phyloP scores from a whole-genome alignment of 2,888 invertebrate genomes.

The Griposia aprilina region DNA sequence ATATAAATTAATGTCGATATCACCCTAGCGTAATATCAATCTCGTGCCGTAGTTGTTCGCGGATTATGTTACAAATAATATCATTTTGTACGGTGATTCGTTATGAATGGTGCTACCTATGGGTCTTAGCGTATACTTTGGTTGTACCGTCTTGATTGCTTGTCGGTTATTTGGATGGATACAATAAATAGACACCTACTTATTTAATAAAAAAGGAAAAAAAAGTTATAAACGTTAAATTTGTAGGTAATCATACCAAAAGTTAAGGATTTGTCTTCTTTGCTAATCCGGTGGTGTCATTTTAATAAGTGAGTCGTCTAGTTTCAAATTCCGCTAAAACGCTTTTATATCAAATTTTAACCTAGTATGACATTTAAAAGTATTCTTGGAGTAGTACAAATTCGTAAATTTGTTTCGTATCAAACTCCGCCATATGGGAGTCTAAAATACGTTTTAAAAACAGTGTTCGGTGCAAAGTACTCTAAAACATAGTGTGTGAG shows the following conservation, averaged over 20 bases:
- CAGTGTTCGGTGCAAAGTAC: too few species aligned
- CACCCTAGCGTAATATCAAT: slow-evolving; percentile 90
- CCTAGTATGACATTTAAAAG: too few species aligned
- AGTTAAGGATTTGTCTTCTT: not conserved
- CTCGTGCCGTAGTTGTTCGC: slow-evolving; percentile 88
- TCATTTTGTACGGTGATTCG: slow-evolving; percentile 91
- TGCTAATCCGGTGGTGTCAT: not conserved
- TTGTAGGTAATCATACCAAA: not conserved
- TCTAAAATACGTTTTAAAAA: too few species aligned
- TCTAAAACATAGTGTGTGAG: too few species aligned
- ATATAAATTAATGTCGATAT: slow-evolving; percentile 90
- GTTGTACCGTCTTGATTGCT: slow-evolving; percentile 73
- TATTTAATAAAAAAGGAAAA: not conserved
- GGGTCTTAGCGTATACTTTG: slow-evolving; percentile 67
- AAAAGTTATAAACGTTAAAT: not conserved
- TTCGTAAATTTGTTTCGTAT: too few species aligned
- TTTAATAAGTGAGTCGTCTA: not conserved
- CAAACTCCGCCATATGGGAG: too few species aligned
- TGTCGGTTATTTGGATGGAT: not conserved
- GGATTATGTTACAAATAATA: slow-evolving; percentile 91
- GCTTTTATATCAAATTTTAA: too few species aligned
- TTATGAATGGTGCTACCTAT: slow-evolving; percentile 88
- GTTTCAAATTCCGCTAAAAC: too few species aligned
- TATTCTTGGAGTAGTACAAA: too few species aligned
- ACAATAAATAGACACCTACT: not conserved